These are phyloP conservation scores for Ptilodon capucinus DNA, from an alignment of 2,888 invertebrate genomes.

Conservation along the genomic window DNA sequence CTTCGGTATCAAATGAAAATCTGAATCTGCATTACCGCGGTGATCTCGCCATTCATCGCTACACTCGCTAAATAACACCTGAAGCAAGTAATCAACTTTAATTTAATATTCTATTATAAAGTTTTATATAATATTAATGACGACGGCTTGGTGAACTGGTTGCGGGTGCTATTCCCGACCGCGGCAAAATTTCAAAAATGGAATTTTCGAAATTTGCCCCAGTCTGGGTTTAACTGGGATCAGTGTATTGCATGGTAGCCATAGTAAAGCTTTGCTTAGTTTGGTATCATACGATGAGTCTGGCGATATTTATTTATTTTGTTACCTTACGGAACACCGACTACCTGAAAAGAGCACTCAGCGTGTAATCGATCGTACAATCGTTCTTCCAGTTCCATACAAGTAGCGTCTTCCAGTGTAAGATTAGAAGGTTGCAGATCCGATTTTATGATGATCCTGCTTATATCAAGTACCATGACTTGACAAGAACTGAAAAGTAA, in stretches of 20 bases:
- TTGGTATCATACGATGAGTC: no score
- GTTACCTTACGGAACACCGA: not conserved
- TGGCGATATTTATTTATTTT: no score
- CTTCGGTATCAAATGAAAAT: slow-evolving; percentile 88
- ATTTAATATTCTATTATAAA: no score
- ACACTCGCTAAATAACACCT: slow-evolving; percentile 82
- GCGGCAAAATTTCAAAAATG: no score
- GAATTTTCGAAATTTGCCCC: no score
- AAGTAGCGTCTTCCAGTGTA: slow-evolving; percentile 88
- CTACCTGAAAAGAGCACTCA: slow-evolving; percentile 86
- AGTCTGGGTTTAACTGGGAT: no score
- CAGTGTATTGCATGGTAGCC: no score
- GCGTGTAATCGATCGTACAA: slow-evolving; percentile 90
- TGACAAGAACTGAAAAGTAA: slow-evolving; percentile 83
- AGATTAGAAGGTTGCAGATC: slow-evolving; percentile 87
- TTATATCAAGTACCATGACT: slow-evolving; percentile 88
- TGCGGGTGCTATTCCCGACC: no score
- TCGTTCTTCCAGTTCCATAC: slow-evolving; percentile 91
- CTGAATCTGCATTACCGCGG: slow-evolving; percentile 87
- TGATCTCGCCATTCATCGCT: slow-evolving; percentile 89
- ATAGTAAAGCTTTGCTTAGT: no score
- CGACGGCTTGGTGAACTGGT: no score
- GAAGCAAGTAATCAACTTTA: not conserved
- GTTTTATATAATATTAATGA: no score
- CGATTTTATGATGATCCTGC: slow-evolving; percentile 86